Percentiles rank a stretch among this genome's conserved stretches.
Evolutionary conservation across 1,140 invertebrate genomes (phyloP).

Genomic region (Bacillus rossius): DNA sequence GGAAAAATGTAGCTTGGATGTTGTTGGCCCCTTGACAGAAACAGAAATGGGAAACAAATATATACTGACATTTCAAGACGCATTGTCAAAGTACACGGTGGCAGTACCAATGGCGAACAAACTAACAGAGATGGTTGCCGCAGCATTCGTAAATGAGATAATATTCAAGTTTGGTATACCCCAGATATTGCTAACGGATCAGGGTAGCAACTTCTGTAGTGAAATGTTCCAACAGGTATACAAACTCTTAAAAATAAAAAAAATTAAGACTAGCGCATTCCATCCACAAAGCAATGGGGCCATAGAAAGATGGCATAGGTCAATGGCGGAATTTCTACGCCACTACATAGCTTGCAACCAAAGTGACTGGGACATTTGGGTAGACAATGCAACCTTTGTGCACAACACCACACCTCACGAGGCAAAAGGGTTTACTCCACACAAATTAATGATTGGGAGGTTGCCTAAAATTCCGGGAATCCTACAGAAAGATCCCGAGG

Average conservation of each 20-base stretch:
- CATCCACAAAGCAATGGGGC: constrained; percentile 26
- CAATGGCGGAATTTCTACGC: constrained; percentile 27
- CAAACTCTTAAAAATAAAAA: constrained; percentile 27
- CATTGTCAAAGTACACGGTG: constrained; percentile 29
- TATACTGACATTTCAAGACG: constrained; percentile 32
- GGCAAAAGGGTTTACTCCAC: constrained; percentile 30
- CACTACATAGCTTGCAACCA: constrained; percentile 23
- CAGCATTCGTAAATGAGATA: constrained; percentile 25
- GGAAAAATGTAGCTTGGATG: constrained; percentile 24
- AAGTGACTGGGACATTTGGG: constrained; percentile 32
- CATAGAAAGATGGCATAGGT: constrained; percentile 25
- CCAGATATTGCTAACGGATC: constrained; percentile 30
- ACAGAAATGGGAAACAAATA: constrained; percentile 27
- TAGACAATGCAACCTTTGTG: constrained; percentile 8
- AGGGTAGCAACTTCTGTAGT: constrained; percentile 28
- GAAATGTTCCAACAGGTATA: constrained; percentile 27
- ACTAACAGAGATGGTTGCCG: constrained; percentile 26
- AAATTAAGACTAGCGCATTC: constrained; percentile 26
- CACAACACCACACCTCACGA: constrained; percentile 33
- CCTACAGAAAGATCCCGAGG: not conserved
- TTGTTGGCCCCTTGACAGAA: constrained; percentile 29
- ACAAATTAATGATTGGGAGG: constrained; percentile 29
- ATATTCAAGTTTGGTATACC: constrained; percentile 31
- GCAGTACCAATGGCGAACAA: constrained; percentile 24
- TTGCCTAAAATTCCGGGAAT: constrained; percentile 21